Conservation (phyloP, 2,888 invertebrate species). For the Masnerella sp. region DNA sequence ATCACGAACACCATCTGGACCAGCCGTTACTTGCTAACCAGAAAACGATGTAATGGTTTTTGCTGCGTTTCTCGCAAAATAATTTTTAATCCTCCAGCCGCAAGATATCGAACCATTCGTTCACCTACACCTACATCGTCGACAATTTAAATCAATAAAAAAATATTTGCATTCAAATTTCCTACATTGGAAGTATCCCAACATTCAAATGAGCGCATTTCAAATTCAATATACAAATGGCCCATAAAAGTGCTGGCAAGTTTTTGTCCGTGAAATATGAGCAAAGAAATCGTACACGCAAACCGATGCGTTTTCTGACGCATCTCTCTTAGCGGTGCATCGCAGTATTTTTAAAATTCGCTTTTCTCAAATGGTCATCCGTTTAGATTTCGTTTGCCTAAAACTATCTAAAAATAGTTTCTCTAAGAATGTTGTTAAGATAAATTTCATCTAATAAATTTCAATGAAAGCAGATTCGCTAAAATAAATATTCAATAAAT, state of each 20-base stretch:
- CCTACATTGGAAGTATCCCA: conserved; percentile 31
- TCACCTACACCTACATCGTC: neutral
- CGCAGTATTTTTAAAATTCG: conserved; percentile 19
- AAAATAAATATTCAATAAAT: too few species aligned
- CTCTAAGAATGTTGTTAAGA: too few species aligned
- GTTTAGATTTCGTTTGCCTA: neutral
- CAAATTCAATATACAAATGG: conserved; percentile 30
- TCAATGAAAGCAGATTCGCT: too few species aligned
- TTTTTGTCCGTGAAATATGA: conserved; percentile 9
- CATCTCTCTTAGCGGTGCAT: neutral
- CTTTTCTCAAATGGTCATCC: conserved; percentile 24
- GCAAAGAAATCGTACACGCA: neutral
- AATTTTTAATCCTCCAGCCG: neutral
- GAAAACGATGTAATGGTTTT: conserved; percentile 8
- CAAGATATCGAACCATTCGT: conserved; percentile 1
- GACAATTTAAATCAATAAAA: conserved; percentile 13
- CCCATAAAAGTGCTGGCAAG: conserved; percentile 19
- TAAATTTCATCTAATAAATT: too few species aligned
- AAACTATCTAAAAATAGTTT: too few species aligned
- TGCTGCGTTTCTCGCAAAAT: conserved; percentile 5
- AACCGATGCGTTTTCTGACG: conserved; percentile 11
- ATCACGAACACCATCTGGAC: conserved; percentile 7
- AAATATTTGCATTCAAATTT: conserved; percentile 13
- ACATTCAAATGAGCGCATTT: conserved; percentile 32
- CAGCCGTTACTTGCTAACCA: conserved; percentile 1